Evolutionary conservation across 1,140 invertebrate genomes (phyloP), one percentile per base, ranked within the genome.

Genomic region (Orussus abietinus): DNA sequence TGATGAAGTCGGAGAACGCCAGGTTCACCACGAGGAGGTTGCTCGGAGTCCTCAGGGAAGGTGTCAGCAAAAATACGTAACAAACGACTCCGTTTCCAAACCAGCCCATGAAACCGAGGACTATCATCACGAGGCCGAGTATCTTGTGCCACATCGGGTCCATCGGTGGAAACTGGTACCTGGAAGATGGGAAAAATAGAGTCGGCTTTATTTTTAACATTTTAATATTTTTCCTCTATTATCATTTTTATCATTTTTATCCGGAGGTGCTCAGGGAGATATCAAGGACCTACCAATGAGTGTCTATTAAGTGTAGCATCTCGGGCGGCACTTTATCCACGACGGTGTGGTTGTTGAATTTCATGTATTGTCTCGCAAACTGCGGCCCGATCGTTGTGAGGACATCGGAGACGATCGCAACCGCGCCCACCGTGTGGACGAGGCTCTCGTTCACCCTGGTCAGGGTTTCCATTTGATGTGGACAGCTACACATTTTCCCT

Each of bases 21-120:
- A 93, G 74, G 69, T 93, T 93, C 28, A 92, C 80, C 7, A 92
- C 84, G 19, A 91, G 75, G 38, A 92, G 65, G 67, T 93, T 93
- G 40, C 88, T 88, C 9, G 90, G 89, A 11, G 87, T 89, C 51
- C 86, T 79, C 2, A 92, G 77, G 29, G 74, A 72, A 69, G 88
- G 88, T 1, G 86, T 87, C 3, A 80, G 78, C 12, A 77, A 75
- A 66, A 92, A 94, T 45, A 93, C 88, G 68, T 88, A 92, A 41
- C 92, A 76, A 19, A 93, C 90, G 74, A 92, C 82, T 17, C 84
- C 82, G 57, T 95, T 95, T 41, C 90, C 91, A 35, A 71, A 39
- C n/a, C 86, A 59, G 2, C 84, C 81, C 47, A 88, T 69, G 14
- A 84, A 62, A 11, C 86, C 88, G 35, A 91, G 76, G 3, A 83